Conservation (phyloP, 2,113 vertebrate species). For the Zapornia atra region DNA sequence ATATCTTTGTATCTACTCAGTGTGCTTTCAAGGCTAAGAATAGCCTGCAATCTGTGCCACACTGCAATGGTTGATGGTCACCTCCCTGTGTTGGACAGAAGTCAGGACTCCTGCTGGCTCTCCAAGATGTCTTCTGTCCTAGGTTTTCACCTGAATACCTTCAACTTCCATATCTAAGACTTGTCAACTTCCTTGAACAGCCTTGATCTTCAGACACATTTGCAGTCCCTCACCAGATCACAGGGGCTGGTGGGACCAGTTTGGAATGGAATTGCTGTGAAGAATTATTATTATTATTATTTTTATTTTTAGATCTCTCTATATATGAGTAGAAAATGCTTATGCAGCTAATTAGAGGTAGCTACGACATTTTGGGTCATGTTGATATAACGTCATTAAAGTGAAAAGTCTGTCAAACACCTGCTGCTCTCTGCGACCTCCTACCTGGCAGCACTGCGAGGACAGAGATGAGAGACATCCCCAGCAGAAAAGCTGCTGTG, state of each 20-base stretch:
- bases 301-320: background rate
- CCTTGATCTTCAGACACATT: background rate
- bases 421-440: slow-evolving; percentile 41
- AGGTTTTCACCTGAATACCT: slow-evolving; percentile 24
- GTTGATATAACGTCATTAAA: slow-evolving; percentile 31
- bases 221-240: background rate
- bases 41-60: slow-evolving; percentile 26
- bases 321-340: background rate
- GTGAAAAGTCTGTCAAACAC: slow-evolving; percentile 52
- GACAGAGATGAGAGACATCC: slow-evolving; percentile 5
- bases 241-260: background rate
- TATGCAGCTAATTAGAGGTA: slow-evolving; percentile 43
- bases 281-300: background rate
- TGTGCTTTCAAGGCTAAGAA: slow-evolving; percentile 22
- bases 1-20: background rate
- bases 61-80: slow-evolving; percentile 6
- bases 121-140: background rate
- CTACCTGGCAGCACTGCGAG: background rate
- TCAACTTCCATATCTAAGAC: background rate
- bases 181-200: background rate
- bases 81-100: background rate
- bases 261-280: background rate
- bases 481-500: slow-evolving; percentile 13
- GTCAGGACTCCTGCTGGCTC: slow-evolving; percentile 23
- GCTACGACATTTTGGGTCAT: background rate